phyloP scores from a whole-genome alignment of 2,113 vertebrate species.

The Ornithorhynchus anatinus region DNA sequence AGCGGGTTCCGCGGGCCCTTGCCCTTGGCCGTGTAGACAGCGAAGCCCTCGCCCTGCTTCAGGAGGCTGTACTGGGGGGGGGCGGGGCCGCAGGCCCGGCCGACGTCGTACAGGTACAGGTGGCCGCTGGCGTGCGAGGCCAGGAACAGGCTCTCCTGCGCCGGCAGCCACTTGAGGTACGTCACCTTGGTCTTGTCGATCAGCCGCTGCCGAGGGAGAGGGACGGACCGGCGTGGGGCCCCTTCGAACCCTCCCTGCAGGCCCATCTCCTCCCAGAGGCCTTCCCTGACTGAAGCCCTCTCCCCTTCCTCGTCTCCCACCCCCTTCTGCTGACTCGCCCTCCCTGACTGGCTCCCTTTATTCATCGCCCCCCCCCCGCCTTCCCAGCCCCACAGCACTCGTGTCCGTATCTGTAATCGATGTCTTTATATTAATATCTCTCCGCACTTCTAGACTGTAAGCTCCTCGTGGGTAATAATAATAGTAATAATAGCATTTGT shows the following conservation, averaged over 20 bases:
- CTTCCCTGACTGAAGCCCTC: neutral
- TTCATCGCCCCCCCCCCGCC: too few relatives aligned
- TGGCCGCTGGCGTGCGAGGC: constrained; percentile 89
- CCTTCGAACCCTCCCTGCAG: too few relatives aligned
- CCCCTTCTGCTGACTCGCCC: too few relatives aligned
- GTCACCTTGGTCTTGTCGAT: constrained; percentile 96
- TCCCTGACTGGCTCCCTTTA: too few relatives aligned
- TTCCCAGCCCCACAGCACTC: too few relatives aligned
- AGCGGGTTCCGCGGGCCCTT: constrained; percentile 87
- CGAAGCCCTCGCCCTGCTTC: constrained; percentile 86
- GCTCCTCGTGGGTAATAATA: too few relatives aligned
- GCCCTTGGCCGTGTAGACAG: constrained; percentile 87
- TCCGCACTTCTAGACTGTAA: too few relatives aligned
- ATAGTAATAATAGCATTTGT: too few relatives aligned
- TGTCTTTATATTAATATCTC: too few relatives aligned
- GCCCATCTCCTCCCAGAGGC: too few relatives aligned
- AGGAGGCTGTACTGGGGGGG: constrained; percentile 85
- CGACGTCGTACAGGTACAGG: constrained; percentile 89
- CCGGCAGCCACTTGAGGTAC: constrained; percentile 86
- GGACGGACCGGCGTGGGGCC: neutral
- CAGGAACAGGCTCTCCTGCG: constrained; percentile 86
- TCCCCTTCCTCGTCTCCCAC: neutral
- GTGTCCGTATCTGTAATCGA: too few relatives aligned
- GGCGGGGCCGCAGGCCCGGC: constrained; percentile 79
- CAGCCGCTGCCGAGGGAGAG: constrained; percentile 73